A percentile compares a stretch with the other conserved stretches of the same genome.
These are phyloP conservation scores for Strigamia crassipes DNA, from an alignment of 2,888 invertebrate genomes.

Conservation along the genomic window DNA sequence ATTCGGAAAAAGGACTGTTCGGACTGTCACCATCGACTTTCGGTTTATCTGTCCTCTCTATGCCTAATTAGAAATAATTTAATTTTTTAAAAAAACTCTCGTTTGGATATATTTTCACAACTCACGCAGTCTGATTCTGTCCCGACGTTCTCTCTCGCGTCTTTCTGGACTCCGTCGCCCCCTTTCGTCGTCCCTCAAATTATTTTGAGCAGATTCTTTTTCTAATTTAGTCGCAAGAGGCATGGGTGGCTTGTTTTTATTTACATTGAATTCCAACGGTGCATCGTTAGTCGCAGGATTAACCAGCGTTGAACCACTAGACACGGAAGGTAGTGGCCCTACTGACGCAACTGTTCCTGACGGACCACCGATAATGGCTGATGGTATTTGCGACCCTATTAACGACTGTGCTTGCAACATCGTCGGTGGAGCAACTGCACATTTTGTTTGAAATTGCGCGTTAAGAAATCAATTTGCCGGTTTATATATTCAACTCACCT, in stretches of 20 bases:
- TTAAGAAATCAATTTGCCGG: not conserved
- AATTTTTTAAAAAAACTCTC: not conserved
- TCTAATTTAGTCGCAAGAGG: conserved; percentile 57
- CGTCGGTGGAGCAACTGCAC: conserved; percentile 41
- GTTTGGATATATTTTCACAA: not conserved
- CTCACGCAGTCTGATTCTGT: conserved; percentile 51
- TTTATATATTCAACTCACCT: not conserved
- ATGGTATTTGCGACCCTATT: not conserved
- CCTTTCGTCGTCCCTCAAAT: conserved; percentile 43
- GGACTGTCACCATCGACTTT: conserved; percentile 43
- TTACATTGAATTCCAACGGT: conserved; percentile 68
- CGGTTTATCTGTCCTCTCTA: conserved; percentile 11
- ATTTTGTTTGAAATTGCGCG: not conserved
- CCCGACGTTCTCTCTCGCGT: conserved; percentile 50
- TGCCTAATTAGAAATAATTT: not conserved
- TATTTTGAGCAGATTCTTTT: not conserved
- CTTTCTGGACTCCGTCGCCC: conserved; percentile 20
- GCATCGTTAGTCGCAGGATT: conserved; percentile 66
- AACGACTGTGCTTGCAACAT: conserved; percentile 20
- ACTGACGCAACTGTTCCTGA: not conserved
- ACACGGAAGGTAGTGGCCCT: not conserved
- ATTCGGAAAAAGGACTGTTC: conserved; percentile 37
- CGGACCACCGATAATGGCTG: not conserved
- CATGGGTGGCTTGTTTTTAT: conserved; percentile 67
- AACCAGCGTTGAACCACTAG: conserved; percentile 44